Evolutionary conservation across 2,888 invertebrate species (phyloP), one percentile per base, ranked within the genome.

Genomic region (Drosophila ustulata): DNA sequence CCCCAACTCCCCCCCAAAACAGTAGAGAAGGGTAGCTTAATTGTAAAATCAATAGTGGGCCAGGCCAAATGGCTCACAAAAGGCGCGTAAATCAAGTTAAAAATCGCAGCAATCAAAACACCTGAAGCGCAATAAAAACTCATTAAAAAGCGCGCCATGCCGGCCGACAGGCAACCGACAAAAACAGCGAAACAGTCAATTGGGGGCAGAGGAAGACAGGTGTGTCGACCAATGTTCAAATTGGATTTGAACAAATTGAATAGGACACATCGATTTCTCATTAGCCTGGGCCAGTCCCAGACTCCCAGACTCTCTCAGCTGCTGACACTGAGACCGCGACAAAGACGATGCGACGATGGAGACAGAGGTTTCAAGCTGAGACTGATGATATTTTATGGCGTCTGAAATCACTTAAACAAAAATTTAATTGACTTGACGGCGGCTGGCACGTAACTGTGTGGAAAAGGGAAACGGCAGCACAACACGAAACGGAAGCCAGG

Each of bases 71-170:
- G 67, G 28, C 41, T 66, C 43, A 66, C 74, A 73, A 66, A 67
- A 69, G 63, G 69, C 89, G 75, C 76, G 87, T 88, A 87, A 85
- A 89, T 85, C 84, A 85, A 89, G 89, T 88, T 86, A 81, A 87
- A 87, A 84, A 88, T 83, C 87, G 84, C 81, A 77, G 87, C 84
- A 88, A 85, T 85, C 84, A 85, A 81, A 83, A 75, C 84, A 85
- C 79, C 87, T 83, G 81, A 88, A 81, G 74, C 87, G 84, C 84
- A 85, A 85, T 85, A 85, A 85, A 84, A 85, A 89, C 89, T 89
- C 87, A 89, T 89, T 89, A 87, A 84, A 88, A 71, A 57, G 75
- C 67, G 65, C 67, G 70, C 67, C 61, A 68, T 39, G 65, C 62
- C 61, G 71, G 52, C 55, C 55, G 53, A 65, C 56, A 65, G 58